Evolutionary conservation across 2,797 vertebrate species (phyloP).

Genomic region (Toxotes lorentzi): DNA sequence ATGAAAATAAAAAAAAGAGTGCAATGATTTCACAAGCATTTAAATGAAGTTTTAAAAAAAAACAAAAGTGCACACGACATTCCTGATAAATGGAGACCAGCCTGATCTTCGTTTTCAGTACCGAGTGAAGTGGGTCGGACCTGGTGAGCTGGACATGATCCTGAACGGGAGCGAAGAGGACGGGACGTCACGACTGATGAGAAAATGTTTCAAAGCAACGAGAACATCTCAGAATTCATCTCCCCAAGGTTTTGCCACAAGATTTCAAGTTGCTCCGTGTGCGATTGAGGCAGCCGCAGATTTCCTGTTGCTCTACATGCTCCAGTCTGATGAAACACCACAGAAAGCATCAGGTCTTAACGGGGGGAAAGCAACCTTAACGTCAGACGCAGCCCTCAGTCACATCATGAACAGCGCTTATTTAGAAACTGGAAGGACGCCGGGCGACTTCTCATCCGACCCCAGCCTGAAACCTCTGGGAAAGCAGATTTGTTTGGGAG

Average conservation of each 20-base stretch:
- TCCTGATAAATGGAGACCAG: conserved; percentile 27
- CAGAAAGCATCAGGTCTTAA: conserved; percentile 36
- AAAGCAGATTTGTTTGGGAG: conserved; percentile 7
- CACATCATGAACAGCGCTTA: conserved; percentile 42
- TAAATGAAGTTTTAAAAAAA: conserved; percentile 21
- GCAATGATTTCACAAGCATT: conserved; percentile 63
- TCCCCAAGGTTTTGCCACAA: conserved; percentile 12
- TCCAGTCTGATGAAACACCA: conserved; percentile 51
- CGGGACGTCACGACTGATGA: conserved; percentile 14
- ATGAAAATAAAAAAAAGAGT: conserved; percentile 57
- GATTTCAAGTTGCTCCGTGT: conserved; percentile 33
- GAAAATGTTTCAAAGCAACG: conserved; percentile 31
- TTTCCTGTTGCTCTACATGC: conserved; percentile 52
- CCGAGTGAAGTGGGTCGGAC: neutral
- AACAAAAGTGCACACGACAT: conserved; percentile 26
- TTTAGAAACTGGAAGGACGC: conserved; percentile 35
- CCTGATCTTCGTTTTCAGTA: conserved; percentile 13
- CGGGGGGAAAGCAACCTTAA: no score
- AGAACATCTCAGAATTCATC: conserved; percentile 23
- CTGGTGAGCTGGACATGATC: neutral
- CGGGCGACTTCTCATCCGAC: neutral
- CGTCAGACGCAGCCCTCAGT: conserved; percentile 46
- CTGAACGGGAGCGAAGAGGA: conserved; percentile 16
- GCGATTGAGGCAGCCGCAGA: conserved; percentile 44
- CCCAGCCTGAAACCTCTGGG: conserved; percentile 10